Percentiles rank a stretch among this genome's conserved stretches.
These are phyloP conservation scores for Parnassius orleans DNA, from an alignment of 2,888 invertebrate genomes.

Conservation along the genomic window DNA sequence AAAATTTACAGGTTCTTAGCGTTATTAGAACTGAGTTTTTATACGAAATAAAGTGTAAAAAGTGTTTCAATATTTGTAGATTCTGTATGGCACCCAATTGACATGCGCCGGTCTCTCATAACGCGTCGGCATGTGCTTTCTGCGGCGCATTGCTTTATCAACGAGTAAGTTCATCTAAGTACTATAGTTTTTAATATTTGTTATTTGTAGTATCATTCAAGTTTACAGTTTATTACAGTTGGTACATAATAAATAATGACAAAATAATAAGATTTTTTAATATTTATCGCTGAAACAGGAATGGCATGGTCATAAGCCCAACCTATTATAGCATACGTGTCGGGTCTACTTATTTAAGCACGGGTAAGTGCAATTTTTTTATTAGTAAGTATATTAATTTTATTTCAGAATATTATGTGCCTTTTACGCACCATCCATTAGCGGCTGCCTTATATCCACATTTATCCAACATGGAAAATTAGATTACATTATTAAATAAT, in stretches of 20 bases:
- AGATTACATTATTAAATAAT: too few species aligned
- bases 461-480: too few species aligned
- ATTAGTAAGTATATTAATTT: too few species aligned
- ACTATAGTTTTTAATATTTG: too few species aligned
- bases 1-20: too few species aligned
- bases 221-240: too few species aligned
- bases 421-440: too few species aligned
- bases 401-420: too few species aligned
- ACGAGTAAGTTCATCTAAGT: conserved; percentile 41
- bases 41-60: background rate
- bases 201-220: too few species aligned
- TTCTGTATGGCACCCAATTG: conserved; percentile 40
- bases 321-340: conserved; percentile 39
- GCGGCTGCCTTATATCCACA: too few species aligned
- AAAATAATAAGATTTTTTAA: background rate
- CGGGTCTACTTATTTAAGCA: conserved; percentile 42
- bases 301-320: conserved; percentile 33
- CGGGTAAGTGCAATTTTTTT: conserved; percentile 34
- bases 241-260: background rate
- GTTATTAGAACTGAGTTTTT: too few species aligned
- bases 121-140: conserved; percentile 55
- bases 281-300: conserved; percentile 33
- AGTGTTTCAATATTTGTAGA: conserved; percentile 35
- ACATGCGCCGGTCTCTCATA: conserved; percentile 56
- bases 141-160: conserved; percentile 63